phyloP scores from a whole-genome alignment of 2,113 vertebrate species.

The Monopterus albus region DNA sequence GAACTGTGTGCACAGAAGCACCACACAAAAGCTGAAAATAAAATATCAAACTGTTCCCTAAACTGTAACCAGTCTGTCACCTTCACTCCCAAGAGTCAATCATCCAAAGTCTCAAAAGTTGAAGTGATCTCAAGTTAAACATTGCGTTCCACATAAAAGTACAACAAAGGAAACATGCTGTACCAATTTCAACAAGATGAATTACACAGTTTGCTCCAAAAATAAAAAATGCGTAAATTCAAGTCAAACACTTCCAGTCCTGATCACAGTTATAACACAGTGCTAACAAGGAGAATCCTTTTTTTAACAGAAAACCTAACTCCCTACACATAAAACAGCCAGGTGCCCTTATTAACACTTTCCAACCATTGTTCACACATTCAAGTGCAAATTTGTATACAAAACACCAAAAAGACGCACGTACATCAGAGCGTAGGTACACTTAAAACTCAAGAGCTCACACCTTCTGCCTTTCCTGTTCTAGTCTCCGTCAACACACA shows the following conservation, averaged over 20 bases:
- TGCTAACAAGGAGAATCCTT: slow-evolving; percentile 29
- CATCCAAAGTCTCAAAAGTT: not conserved
- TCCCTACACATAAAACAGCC: slow-evolving; percentile 7
- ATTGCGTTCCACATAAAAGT: too few relatives aligned
- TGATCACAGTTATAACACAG: not conserved
- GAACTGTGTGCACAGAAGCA: not conserved
- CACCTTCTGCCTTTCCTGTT: not conserved
- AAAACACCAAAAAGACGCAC: slow-evolving; percentile 2
- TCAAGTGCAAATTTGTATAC: not conserved
- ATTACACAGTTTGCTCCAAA: not conserved
- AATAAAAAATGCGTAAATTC: slow-evolving; percentile 19
- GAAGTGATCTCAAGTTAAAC: rapidly evolving
- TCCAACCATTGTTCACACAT: slow-evolving; percentile 6
- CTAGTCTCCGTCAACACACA: not conserved
- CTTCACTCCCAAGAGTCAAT: too few relatives aligned
- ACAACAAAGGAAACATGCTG: not conserved
- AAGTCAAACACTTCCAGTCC: slow-evolving; percentile 18
- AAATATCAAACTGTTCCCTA: not conserved
- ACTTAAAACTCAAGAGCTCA: not conserved
- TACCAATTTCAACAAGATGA: not conserved
- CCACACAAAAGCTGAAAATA: not conserved
- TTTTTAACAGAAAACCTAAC: not conserved
- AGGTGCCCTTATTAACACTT: slow-evolving; percentile 44
- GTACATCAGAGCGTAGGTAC: not conserved
- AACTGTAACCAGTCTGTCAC: not conserved